Evolutionary conservation across 2,113 vertebrate species (phyloP).

Genomic region (Colius striatus): DNA sequence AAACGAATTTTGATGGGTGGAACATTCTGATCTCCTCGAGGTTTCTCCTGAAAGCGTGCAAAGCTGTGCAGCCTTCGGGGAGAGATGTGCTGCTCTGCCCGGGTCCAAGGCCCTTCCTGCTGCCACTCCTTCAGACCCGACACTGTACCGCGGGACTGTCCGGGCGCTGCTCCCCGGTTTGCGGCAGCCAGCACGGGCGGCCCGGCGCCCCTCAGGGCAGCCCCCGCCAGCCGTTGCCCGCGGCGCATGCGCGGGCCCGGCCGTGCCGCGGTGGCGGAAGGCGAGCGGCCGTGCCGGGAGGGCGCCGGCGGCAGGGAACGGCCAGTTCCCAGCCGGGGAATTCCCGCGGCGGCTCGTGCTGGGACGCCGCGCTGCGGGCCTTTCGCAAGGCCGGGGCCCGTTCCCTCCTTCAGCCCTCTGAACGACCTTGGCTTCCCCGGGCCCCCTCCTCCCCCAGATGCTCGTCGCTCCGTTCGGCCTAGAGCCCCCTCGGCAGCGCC

Average conservation of each 20-base stretch:
- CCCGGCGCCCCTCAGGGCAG: neutral
- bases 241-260: neutral
- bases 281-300: neutral
- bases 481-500: neutral
- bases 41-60: neutral
- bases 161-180: fast-evolving
- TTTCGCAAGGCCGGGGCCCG: neutral
- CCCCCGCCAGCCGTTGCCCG: too few species aligned
- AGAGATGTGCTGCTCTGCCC: fast-evolving
- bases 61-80: fast-evolving
- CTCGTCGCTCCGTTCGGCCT: neutral
- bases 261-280: neutral
- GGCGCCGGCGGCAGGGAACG: neutral
- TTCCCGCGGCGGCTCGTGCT: neutral
- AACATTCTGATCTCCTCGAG: neutral
- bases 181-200: fast-evolving
- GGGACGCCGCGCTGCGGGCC: neutral
- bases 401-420: neutral
- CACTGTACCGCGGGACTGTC: fast-evolving
- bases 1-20: fast-evolving
- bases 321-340: neutral
- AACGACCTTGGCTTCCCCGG: neutral
- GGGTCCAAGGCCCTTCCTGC: fast-evolving
- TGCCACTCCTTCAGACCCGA: fast-evolving
- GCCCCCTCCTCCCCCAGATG: neutral